Percentiles rank a stretch among this genome's conserved stretches.
Evolutionary conservation across 2,888 invertebrate species (phyloP).

Genomic region (Bombyx huttoni): DNA sequence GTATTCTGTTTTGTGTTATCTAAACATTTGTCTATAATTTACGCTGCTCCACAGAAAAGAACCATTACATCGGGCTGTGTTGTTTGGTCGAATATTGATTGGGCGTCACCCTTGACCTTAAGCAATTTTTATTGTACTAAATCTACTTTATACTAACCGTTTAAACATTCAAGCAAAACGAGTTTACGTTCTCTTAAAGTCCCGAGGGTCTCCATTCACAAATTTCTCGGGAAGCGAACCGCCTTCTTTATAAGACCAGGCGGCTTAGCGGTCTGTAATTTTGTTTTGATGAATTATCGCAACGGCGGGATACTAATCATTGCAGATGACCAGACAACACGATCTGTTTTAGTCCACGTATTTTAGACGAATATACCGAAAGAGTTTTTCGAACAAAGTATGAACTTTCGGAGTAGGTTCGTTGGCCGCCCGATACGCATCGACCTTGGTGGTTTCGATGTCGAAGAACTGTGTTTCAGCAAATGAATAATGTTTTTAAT

Average conservation of each 20-base stretch:
- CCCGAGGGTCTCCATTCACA: not conserved
- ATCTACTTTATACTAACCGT: not conserved
- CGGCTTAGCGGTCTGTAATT: slow-evolving; percentile 45
- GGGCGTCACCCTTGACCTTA: not conserved
- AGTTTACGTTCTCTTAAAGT: not conserved
- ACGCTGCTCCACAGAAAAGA: not conserved
- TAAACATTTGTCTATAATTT: not conserved
- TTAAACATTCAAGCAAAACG: not conserved
- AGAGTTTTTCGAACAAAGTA: slow-evolving; percentile 18
- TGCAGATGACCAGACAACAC: slow-evolving; percentile 24
- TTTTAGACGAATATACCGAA: slow-evolving; percentile 41
- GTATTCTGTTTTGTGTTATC: not conserved
- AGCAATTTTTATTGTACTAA: not conserved
- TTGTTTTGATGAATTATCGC: slow-evolving; percentile 54
- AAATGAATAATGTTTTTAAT: not conserved
- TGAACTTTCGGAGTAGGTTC: slow-evolving; percentile 2
- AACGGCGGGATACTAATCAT: slow-evolving; percentile 43
- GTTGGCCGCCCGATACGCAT: slow-evolving; percentile 1
- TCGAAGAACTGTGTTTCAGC: not conserved
- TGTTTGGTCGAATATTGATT: not conserved
- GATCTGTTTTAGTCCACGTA: slow-evolving; percentile 28
- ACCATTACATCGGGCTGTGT: not conserved
- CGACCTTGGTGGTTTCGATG: slow-evolving; percentile 2
- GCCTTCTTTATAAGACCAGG: slow-evolving; percentile 20
- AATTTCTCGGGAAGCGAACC: not conserved